Percentiles rank a stretch among this genome's conserved stretches.
These are phyloP conservation scores for Ametastegia equiseti DNA, from an alignment of 2,888 invertebrate species.

Conservation along the genomic window DNA sequence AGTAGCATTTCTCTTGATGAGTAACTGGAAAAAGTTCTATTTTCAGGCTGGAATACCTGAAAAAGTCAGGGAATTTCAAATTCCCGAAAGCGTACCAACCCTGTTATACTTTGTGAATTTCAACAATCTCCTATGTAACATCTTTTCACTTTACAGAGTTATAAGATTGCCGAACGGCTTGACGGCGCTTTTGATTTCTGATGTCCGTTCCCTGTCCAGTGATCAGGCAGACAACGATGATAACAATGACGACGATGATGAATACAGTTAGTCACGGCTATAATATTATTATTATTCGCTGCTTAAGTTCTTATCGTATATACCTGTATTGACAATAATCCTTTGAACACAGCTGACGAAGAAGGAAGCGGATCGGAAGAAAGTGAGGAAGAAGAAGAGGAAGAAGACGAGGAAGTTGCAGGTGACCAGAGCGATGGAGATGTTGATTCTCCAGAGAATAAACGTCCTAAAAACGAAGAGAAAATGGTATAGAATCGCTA, in stretches of 20 bases:
- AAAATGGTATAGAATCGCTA: constrained; percentile 67
- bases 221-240: constrained; percentile 73
- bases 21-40: too few species aligned
- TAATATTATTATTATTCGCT: not conserved
- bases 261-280: constrained; percentile 54
- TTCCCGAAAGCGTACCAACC: too few species aligned
- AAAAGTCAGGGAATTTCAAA: too few species aligned
- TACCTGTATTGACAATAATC: not conserved
- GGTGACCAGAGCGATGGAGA: constrained; percentile 66
- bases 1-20: too few species aligned
- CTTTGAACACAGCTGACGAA: constrained; percentile 57
- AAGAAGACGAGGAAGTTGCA: constrained; percentile 56
- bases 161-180: constrained; percentile 84
- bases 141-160: constrained; percentile 76
- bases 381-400: constrained; percentile 55
- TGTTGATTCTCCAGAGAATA: constrained; percentile 61
- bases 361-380: constrained; percentile 47
- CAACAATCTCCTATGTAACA: not conserved
- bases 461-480: constrained; percentile 68
- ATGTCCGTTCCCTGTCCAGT: constrained; percentile 73
- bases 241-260: constrained; percentile 77
- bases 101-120: not conserved
- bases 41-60: too few species aligned
- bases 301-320: not conserved
- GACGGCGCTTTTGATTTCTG: constrained; percentile 85